Evolutionary conservation across 2,113 vertebrate species (phyloP), one percentile per base, ranked within the genome.

Genomic region (Gobius niger): DNA sequence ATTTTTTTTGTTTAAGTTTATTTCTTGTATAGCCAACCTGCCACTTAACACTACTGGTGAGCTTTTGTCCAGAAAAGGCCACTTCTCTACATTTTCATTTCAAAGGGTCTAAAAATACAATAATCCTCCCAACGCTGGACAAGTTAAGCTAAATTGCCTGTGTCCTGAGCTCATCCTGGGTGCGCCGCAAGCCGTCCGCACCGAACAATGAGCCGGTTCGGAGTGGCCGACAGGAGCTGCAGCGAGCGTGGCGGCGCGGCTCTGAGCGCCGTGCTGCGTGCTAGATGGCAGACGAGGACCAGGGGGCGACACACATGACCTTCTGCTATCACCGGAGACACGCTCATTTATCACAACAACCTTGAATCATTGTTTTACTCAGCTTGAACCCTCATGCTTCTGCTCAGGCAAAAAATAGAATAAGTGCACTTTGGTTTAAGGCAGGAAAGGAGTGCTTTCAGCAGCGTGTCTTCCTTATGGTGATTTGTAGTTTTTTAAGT

Each of bases 281-380:
- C 82, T 85, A 84, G 87, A 91, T 89, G 85, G 89, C 85, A 81
- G 86, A 88, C 71, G 74, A 81, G 73, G 78, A 84, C 81, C 77
- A 77, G 87, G 85, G 86, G 86, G 86, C 60, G 73, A 78, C 82
- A 74, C 87, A 81, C 84, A 88, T 85, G 89, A 91, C 88, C 89
- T 90, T 91, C 88, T 82, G 87, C 83, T 87, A 86, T 90, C 86
- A 83, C 82, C 73, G 81, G 81, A 88, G 89, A 89, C 89, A 78
- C 5, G 78, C 84, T 88, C 87, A 84, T 91, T 90, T 77, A 89
- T 91, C 90, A 90, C 76, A 9, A 59, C 82, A 91, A 89, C 88
- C 87, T 90, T 91, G 87, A 88, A 82, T 90, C 85, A 89, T 87
- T 88, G 86, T 89, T 90, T 89, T 84, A 85, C 89, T 80, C 87